Conservation (phyloP, 2,888 invertebrate genomes). For the Cistogaster globosa region DNA sequence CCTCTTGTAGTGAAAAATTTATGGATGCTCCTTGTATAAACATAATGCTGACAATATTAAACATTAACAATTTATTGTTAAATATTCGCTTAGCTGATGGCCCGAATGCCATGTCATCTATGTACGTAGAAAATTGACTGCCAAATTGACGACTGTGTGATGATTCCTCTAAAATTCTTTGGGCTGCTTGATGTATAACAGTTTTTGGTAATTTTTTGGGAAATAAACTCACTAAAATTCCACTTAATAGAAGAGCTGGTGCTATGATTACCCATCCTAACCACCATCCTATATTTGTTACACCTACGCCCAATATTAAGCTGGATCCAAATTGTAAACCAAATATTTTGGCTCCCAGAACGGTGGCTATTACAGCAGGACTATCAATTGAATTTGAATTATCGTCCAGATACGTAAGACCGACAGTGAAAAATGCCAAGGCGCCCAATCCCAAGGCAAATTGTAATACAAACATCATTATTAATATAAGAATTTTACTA, state of each 20-base stretch:
- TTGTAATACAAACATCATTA: conserved; percentile 84
- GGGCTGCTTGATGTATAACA: conserved; percentile 85
- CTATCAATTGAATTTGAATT: conserved; percentile 84
- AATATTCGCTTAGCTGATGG: conserved; percentile 84
- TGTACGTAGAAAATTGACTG: conserved; percentile 79
- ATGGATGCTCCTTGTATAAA: conserved; percentile 84
- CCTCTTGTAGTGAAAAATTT: conserved; percentile 85
- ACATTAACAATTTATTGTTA: conserved; percentile 84
- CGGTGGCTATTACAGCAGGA: conserved; percentile 83
- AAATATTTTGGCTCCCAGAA: conserved; percentile 79
- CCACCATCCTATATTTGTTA: conserved; percentile 81
- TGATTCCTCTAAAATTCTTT: conserved; percentile 84
- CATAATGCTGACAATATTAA: conserved; percentile 84
- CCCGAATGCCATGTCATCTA: conserved; percentile 83
- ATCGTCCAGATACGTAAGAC: conserved; percentile 86
- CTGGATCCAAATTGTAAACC: conserved; percentile 82
- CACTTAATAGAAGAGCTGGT: conserved; percentile 83
- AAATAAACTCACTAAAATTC: conserved; percentile 84
- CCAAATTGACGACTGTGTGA: conserved; percentile 76
- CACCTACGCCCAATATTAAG: conserved; percentile 79
- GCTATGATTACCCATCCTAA: conserved; percentile 84
- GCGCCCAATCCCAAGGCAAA: conserved; percentile 83
- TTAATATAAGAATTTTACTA: conserved; percentile 81
- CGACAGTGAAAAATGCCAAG: conserved; percentile 84
- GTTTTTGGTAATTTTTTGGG: conserved; percentile 84